Base-by-base conservation (phyloP, 2,797 vertebrate species). In the Meda fulgida region DNA sequence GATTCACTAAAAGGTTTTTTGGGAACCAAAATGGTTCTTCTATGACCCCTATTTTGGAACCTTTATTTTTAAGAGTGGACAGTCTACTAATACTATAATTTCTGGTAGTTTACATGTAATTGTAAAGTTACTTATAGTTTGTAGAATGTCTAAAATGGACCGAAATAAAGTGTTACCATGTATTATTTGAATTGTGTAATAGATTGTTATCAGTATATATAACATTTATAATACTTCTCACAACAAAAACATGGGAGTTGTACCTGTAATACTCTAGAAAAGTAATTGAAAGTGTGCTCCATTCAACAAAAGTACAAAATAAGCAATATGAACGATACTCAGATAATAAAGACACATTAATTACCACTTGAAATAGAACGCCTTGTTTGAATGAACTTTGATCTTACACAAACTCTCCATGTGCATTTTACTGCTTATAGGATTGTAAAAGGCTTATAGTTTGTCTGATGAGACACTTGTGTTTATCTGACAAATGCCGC, bases 401-500 rank as follows among this genome's bases (percentile, higher is more conserved):
- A 38, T 34, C 19, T 58, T 38, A 14, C 48, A 55, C 48, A 63
- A 7, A 10, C n/a, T 31, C 63, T 51, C 34, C 26, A 6, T n/a
- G 26, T 53, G 67, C 48, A 65, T 31, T 53, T 80, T 51, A 38
- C 26, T 40, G 3, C 67, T 40, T 36, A 72, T 13, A 58, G 18
- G 70, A 51, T 71, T 84, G 51, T n/a, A 80, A 84, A 88, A 82
- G 82, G 72, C 84, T 85, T 40, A 60, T 78, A 9, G 78, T 85
- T 86, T 66, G 51, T 76, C 90, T 91, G 92, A 92, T 92, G 91
- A 92, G 91, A 91, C 86, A 88, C 60, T 77, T 29, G 91, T 93
- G 93, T 93, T 94, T 93, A 93, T 89, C 89, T 91, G 90, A 91
- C 90, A 85, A n/a, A n/a, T 84, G 19, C 71, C 43, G 13, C 87